Percentiles rank a stretch among this genome's conserved stretches.
These are phyloP conservation scores for Aricia agestis DNA, from an alignment of 1,140 invertebrate species.

Conservation along the genomic window DNA sequence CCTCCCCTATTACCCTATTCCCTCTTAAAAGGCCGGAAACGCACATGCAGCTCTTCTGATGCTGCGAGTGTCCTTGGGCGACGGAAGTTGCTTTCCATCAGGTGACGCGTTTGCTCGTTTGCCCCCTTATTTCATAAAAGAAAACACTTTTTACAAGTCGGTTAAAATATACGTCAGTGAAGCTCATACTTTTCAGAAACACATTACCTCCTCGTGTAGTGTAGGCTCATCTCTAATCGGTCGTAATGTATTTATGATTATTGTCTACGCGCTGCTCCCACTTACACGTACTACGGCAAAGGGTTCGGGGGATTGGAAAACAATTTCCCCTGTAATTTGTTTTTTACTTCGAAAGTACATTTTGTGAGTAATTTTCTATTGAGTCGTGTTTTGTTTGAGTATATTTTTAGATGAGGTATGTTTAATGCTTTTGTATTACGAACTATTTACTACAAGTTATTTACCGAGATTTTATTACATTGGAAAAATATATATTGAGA, in stretches of 20 bases:
- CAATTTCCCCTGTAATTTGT: conserved; percentile 11
- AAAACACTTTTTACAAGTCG: not conserved
- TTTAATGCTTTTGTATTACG: not conserved
- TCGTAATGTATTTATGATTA: conserved; percentile 66
- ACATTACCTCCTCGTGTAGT: conserved; percentile 1
- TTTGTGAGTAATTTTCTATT: not conserved
- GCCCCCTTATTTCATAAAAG: too few species aligned
- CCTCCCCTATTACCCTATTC: too few species aligned
- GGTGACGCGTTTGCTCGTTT: too few species aligned
- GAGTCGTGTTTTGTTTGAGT: not conserved
- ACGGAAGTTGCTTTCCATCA: too few species aligned
- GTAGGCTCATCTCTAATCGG: conserved; percentile 38
- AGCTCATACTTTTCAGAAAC: not conserved
- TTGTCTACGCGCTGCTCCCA: conserved; percentile 30
- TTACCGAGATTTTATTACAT: too few species aligned
- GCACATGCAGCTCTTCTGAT: too few species aligned
- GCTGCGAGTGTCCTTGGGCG: too few species aligned
- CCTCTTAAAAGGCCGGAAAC: too few species aligned
- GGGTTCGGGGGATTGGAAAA: conserved; percentile 15
- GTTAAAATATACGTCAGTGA: not conserved
- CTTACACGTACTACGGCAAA: conserved; percentile 1
- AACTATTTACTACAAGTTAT: too few species aligned
- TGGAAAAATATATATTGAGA: too few species aligned
- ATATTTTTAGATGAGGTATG: not conserved
- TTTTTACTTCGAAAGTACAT: conserved; percentile 7